Evolutionary conservation across 2,113 vertebrate genomes (phyloP), one percentile per base, ranked within the genome.

Genomic region (Pomatorhinus ruficollis): DNA sequence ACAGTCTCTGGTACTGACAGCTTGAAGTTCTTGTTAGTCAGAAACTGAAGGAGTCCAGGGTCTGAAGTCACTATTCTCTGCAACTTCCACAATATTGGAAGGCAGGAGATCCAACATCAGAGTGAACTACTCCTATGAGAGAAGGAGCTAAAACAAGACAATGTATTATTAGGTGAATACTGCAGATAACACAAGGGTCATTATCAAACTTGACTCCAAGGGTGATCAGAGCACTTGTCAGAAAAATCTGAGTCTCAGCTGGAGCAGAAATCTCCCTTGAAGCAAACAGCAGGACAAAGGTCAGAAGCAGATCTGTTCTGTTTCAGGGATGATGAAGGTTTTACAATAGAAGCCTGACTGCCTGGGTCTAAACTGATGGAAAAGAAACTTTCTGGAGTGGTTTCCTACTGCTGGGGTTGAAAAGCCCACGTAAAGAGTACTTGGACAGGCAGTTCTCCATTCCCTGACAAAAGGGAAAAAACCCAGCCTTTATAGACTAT

Each of bases 361-460:
- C 57, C 77, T 85, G 75, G 31, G 61, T 94, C 74, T 91, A 85
- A 95, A 57, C 57, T 52, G 65, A 63, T 68, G 52, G 88, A 76
- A 87, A 93, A 53, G n/a, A 94, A 91, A 82, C 49, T 85, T 94
- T 93, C 84, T 79, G 84, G 84, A 83, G 92, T 85, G 84, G 65
- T 76, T 93, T 79, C 85, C 90, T 87, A 68, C 82, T 53, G 59
- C 60, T 90, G 66, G 57, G 49, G 54, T 40, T 83, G 87, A 94
- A 91, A 72, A 94, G 49, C 31, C 31, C 71, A 82, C 30, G 44
- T 59, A 82, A 71, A 84, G 74, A 75, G 61, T 91, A 68, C 57
- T 87, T 76, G 82, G 61, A 89, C 65, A 89, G 69, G 42, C 3
- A 5, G 65, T 52, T 84, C 76, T 91, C 75, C 39, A 22, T 76